A percentile compares a stretch with the other conserved stretches of the same genome.
These are phyloP conservation scores for Tigriopus californicus DNA, from an alignment of 2,888 invertebrate genomes.

Conservation along the genomic window DNA sequence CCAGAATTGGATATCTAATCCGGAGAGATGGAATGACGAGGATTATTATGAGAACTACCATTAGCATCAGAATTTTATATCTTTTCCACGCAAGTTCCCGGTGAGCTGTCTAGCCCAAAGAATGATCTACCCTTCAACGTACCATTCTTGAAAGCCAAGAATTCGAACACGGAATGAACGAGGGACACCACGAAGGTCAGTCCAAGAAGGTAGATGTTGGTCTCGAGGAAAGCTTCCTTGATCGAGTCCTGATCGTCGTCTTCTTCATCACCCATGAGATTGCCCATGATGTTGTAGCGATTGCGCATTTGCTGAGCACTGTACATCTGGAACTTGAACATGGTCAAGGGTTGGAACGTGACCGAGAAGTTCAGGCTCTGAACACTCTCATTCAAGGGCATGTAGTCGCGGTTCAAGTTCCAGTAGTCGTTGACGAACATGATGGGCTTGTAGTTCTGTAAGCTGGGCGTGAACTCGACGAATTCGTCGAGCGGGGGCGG, in stretches of 20 bases:
- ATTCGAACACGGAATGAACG: slow-evolving; percentile 90
- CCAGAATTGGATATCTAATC: slow-evolving; percentile 98
- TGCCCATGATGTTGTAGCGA: slow-evolving; percentile 43
- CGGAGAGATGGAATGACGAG: no score
- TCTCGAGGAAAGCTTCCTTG: slow-evolving; percentile 78
- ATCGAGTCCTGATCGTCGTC: slow-evolving; percentile 74
- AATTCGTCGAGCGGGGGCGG: slow-evolving; percentile 83
- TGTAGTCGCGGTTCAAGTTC: slow-evolving; percentile 91
- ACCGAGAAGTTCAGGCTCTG: slow-evolving; percentile 44
- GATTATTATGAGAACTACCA: slow-evolving; percentile 5
- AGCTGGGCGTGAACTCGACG: slow-evolving; percentile 63
- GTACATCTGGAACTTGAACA: slow-evolving; percentile 97
- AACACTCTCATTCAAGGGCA: slow-evolving; percentile 68
- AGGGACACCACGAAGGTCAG: slow-evolving; percentile 80
- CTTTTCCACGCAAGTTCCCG: no score
- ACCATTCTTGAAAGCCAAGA: slow-evolving; percentile 97
- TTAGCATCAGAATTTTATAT: no score
- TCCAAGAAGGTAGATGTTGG: slow-evolving; percentile 82
- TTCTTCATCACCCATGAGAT: slow-evolving; percentile 50
- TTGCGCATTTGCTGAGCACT: slow-evolving; percentile 85
- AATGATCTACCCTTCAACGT: no score
- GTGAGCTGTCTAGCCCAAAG: slow-evolving; percentile 7
- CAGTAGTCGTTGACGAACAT: slow-evolving; percentile 93
- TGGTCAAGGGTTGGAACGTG: slow-evolving; percentile 69
- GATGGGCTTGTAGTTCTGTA: slow-evolving; percentile 64